Evolutionary conservation across 2,797 vertebrate genomes (phyloP).

Genomic region (Poecilia wingei): DNA sequence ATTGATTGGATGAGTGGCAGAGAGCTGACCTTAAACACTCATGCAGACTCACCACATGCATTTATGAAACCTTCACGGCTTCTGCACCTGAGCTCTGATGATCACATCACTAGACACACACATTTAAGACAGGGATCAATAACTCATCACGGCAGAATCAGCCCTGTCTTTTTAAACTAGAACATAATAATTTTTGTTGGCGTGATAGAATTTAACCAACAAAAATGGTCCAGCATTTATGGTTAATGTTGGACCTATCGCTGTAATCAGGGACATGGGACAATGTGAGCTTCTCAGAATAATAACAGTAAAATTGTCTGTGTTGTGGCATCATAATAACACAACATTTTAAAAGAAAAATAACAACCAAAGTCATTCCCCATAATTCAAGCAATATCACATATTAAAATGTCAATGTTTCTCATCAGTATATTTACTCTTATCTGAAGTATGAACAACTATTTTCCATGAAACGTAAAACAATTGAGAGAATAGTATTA

Average conservation of each 20-base stretch:
- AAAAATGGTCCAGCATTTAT: not conserved
- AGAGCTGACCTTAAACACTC: conserved; percentile 61
- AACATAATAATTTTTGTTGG: not conserved
- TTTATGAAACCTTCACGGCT: conserved; percentile 53
- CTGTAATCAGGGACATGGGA: not conserved
- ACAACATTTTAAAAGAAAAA: not conserved
- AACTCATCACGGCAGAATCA: conserved; percentile 57
- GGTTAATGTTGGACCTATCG: not conserved
- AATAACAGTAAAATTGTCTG: not conserved
- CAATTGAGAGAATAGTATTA: not conserved
- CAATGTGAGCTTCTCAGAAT: not conserved
- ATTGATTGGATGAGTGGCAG: not conserved
- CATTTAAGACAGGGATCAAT: conserved; percentile 61
- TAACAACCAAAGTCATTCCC: not conserved
- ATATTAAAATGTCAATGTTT: not conserved
- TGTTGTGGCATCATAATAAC: not conserved
- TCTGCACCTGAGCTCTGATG: conserved; percentile 30
- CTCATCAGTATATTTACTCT: not conserved
- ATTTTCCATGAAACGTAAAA: not conserved
- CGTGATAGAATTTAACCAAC: not conserved
- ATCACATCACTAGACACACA: conserved; percentile 45
- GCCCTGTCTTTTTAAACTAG: not conserved
- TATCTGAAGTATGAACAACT: not conserved
- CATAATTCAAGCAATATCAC: not conserved
- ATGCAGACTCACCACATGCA: conserved; percentile 47